Conservation (phyloP, 2,888 invertebrate genomes). For the Eulithis testata region DNA sequence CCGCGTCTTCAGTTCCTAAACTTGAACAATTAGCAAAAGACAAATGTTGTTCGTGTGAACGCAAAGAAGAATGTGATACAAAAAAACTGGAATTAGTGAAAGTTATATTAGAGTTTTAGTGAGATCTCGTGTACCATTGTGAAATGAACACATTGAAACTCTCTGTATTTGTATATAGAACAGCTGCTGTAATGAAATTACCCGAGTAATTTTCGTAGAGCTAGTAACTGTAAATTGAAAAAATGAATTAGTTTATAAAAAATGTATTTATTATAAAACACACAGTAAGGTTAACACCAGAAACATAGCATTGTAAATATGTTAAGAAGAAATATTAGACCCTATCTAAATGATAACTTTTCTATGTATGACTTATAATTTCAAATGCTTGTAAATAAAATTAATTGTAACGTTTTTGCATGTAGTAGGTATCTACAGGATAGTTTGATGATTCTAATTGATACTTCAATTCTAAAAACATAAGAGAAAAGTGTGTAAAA, state of each 20-base stretch:
- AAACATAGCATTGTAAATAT: constrained; percentile 80
- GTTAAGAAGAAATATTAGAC: constrained; percentile 65
- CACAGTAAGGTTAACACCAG: constrained; percentile 85
- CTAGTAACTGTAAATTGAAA: constrained; percentile 78
- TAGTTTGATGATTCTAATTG: constrained; percentile 33
- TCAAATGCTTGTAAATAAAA: constrained; percentile 71
- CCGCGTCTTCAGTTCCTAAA: constrained; percentile 84
- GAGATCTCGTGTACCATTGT: constrained; percentile 56
- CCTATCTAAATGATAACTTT: constrained; percentile 67
- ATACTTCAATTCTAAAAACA: constrained; percentile 38
- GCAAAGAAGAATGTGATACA: constrained; percentile 58
- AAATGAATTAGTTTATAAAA: constrained; percentile 67
- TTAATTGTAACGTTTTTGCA: constrained; percentile 41
- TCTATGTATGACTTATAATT: constrained; percentile 65
- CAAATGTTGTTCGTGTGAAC: constrained; percentile 56
- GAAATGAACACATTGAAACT: constrained; percentile 63
- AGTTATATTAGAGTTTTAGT: constrained; percentile 57
- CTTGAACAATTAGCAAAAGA: constrained; percentile 61
- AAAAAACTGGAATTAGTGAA: constrained; percentile 57
- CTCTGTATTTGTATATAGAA: constrained; percentile 61
- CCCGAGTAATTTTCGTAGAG: constrained; percentile 70
- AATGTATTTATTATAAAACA: constrained; percentile 83
- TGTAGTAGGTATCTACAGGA: constrained; percentile 30
- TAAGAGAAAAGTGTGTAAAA: constrained; percentile 55
- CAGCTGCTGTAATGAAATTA: constrained; percentile 70